Evolutionary conservation across 2,888 invertebrate species (phyloP).

Genomic region (Tipula helvola): DNA sequence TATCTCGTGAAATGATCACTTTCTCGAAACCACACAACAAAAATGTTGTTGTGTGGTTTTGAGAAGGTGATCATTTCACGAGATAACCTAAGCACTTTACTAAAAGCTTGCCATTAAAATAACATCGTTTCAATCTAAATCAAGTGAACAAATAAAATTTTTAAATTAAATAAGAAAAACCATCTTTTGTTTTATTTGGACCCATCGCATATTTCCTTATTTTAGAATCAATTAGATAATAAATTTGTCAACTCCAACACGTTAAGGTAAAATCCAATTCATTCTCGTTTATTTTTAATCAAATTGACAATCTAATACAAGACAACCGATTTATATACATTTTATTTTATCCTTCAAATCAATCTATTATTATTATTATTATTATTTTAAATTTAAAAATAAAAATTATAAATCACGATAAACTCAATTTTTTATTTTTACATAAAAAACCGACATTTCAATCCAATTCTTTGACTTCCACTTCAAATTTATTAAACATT

Average conservation of each 20-base stretch:
- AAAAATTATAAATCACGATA: slow-evolving; percentile 4
- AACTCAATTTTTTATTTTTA: not conserved
- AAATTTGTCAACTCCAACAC: slow-evolving; percentile 4
- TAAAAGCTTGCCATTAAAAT: no score
- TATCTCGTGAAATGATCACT: no score
- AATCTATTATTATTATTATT: not conserved
- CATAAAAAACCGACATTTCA: not conserved
- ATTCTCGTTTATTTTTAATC: not conserved
- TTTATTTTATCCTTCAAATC: not conserved
- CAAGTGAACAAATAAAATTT: no score
- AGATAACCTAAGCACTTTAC: no score
- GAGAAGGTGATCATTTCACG: no score
- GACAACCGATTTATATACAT: not conserved
- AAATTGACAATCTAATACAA: not conserved
- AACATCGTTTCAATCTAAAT: no score
- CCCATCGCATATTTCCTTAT: not conserved
- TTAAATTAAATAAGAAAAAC: no score
- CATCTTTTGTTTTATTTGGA: not conserved
- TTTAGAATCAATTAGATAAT: not conserved
- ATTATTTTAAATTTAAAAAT: not conserved
- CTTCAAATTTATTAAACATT: not conserved
- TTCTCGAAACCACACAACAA: no score
- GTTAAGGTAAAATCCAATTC: not conserved
- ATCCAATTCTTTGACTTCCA: slow-evolving; percentile 4
- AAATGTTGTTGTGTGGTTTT: no score